Evolutionary conservation across 2,888 invertebrate genomes (phyloP).

Genomic region (Cylloceria caligata): DNA sequence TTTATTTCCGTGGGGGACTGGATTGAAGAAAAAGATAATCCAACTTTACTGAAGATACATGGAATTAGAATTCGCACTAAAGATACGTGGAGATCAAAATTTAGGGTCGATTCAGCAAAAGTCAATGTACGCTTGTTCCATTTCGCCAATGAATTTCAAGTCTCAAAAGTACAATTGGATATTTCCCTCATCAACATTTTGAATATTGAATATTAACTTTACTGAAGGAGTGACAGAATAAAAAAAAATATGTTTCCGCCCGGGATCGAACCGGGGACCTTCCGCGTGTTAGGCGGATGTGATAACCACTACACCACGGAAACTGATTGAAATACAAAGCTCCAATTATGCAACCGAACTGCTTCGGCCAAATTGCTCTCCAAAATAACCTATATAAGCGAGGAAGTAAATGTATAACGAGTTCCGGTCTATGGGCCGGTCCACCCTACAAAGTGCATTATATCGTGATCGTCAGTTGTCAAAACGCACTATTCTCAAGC

Average conservation of each 20-base stretch:
- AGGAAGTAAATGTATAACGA: background rate
- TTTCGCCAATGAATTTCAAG: background rate
- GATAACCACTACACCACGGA: constrained; percentile 96
- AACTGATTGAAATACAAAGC: constrained; percentile 83
- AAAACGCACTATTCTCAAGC: background rate
- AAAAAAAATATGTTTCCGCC: constrained; percentile 89
- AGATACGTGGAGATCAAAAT: background rate
- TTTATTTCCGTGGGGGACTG: no score
- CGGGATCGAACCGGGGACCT: constrained; percentile 96
- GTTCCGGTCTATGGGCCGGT: background rate
- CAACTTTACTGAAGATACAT: background rate
- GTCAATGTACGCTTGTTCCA: background rate
- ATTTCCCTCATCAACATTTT: background rate
- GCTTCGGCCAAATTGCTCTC: background rate
- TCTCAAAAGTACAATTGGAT: background rate
- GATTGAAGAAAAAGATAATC: constrained; percentile 17
- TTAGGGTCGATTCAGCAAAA: background rate
- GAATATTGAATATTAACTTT: background rate
- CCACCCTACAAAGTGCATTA: background rate
- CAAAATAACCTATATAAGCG: background rate
- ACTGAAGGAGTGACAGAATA: background rate
- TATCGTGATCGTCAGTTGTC: no score
- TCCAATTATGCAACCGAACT: background rate
- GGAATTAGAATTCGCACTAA: no score
- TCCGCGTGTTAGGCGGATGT: constrained; percentile 97